Evolutionary conservation across 2,888 invertebrate species (phyloP).

Genomic region (Drosophila meridiana): DNA sequence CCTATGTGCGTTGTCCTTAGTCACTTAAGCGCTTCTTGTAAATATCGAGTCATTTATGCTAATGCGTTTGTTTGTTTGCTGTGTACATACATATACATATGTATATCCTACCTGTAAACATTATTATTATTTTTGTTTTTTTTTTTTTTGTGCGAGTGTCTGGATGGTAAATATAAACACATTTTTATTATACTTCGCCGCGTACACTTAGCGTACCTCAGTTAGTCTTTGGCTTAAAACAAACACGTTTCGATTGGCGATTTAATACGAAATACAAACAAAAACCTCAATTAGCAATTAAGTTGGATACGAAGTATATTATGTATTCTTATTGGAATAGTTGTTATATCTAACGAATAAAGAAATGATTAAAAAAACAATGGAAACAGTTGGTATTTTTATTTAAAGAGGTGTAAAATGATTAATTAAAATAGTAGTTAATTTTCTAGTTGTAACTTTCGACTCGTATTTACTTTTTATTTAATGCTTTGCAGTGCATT

Average conservation of each 20-base stretch:
- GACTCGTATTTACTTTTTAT: not conserved
- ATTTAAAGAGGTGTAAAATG: not conserved
- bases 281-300: constrained; percentile 66
- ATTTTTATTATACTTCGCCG: constrained; percentile 51
- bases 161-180: constrained; percentile 27
- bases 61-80: constrained; percentile 46
- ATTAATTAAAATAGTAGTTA: not conserved
- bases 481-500: constrained; percentile 6
- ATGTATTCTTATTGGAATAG: constrained; percentile 47
- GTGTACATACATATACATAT: constrained; percentile 25
- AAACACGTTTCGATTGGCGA: constrained; percentile 6
- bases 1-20: constrained; percentile 53
- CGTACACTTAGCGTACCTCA: constrained; percentile 72
- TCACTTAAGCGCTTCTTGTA: constrained; percentile 76
- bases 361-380: constrained; percentile 8
- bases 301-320: constrained; percentile 46
- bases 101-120: constrained; percentile 3
- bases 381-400: not conserved
- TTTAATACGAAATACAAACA: not conserved
- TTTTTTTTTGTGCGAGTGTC: constrained; percentile 35
- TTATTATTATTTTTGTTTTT: constrained; percentile 1
- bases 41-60: constrained; percentile 81
- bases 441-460: not conserved
- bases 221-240: constrained; percentile 45
- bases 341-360: constrained; percentile 36